A percentile compares a stretch with the other conserved stretches of the same genome.
These are phyloP conservation scores for Drosophila lini DNA, from an alignment of 1,140 invertebrate genomes.

Conservation along the genomic window DNA sequence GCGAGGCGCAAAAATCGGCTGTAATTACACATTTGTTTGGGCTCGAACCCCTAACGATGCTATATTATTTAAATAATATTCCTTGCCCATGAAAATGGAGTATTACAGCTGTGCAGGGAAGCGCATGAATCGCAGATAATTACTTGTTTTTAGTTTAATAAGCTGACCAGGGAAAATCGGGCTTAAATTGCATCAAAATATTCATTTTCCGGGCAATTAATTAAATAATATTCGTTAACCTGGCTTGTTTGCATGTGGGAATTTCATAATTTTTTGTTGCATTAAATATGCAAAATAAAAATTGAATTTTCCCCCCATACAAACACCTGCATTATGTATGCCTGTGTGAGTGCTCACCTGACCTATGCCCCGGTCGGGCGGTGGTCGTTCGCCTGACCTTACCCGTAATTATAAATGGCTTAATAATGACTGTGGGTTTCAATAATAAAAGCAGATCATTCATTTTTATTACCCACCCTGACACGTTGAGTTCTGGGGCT, in stretches of 20 bases:
- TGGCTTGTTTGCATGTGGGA: conserved; percentile 48
- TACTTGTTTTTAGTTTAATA: conserved; percentile 61
- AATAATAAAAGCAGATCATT: conserved; percentile 82
- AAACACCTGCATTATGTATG: conserved; percentile 14
- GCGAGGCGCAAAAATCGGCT: conserved; percentile 52
- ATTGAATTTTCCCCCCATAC: conserved; percentile 56
- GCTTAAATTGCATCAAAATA: conserved; percentile 47
- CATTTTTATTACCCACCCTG: conserved; percentile 77
- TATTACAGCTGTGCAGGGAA: conserved; percentile 29
- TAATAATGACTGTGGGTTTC: conserved; percentile 81
- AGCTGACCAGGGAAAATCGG: conserved; percentile 44
- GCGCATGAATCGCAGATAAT: conserved; percentile 62
- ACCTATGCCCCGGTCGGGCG: conserved; percentile 15
- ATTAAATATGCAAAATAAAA: conserved; percentile 80
- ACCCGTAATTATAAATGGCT: conserved; percentile 78
- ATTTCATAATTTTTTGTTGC: conserved; percentile 47
- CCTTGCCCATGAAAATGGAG: conserved; percentile 6
- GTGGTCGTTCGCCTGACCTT: conserved; percentile 26
- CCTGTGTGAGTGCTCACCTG: conserved; percentile 31
- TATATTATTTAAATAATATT: conserved; percentile 3
- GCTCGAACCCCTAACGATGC: neutral
- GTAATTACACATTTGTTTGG: conserved; percentile 56
- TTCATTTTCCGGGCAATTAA: conserved; percentile 62
- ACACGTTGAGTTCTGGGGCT: conserved; percentile 54
- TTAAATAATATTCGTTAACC: conserved; percentile 68